phyloP scores from a whole-genome alignment of 2,113 vertebrate genomes.

The Limnothrissa miodon region DNA sequence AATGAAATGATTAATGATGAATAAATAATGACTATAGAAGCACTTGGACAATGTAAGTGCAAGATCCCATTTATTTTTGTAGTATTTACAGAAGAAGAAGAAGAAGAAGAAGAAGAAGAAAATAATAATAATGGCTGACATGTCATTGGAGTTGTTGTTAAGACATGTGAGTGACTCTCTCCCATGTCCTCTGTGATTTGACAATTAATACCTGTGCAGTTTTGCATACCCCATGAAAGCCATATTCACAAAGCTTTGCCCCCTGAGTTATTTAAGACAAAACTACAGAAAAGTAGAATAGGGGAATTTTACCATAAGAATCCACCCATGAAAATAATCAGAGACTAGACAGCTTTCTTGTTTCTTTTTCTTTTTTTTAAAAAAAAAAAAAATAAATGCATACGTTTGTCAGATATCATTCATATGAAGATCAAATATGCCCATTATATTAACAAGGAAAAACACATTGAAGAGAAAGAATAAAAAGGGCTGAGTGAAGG shows the following conservation, averaged over 20 bases:
- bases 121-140: conserved; percentile 16
- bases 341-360: background rate
- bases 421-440: background rate
- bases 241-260: conserved; percentile 62
- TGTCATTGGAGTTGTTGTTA: conserved; percentile 47
- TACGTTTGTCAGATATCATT: no score
- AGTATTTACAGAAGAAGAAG: conserved; percentile 73
- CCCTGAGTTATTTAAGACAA: conserved; percentile 62
- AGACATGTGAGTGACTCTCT: conserved; percentile 47
- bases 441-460: background rate
- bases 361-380: background rate
- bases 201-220: conserved; percentile 42
- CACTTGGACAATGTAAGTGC: conserved; percentile 53
- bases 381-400: background rate
- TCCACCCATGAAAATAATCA: conserved; percentile 27
- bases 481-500: background rate
- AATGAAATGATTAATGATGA: background rate
- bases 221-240: conserved; percentile 38
- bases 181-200: conserved; percentile 37
- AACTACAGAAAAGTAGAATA: conserved; percentile 31
- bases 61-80: conserved; percentile 69
- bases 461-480: background rate
- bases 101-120: no score
- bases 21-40: background rate
- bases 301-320: conserved; percentile 24